Base-by-base conservation (phyloP, 1,140 invertebrate species). In the Xylocopa sonorina region DNA sequence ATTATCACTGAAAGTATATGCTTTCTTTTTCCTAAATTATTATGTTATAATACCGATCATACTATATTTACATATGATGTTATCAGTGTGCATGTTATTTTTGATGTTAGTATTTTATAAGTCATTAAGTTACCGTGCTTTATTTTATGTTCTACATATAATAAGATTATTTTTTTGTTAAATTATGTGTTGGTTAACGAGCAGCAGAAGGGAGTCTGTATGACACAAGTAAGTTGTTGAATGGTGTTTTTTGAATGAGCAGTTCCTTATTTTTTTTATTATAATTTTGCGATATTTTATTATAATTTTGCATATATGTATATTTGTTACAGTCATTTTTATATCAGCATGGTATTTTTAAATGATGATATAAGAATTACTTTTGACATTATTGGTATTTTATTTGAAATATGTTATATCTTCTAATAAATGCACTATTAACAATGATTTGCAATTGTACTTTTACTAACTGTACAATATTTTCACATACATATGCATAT, bases 171-270 rank as follows among this genome's bases (percentile, higher is more conserved):
- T 82, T 81, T 87, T 87, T 89, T 88, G 87, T 91, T 86, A 81
- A 88, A 88, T 90, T 88, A 90, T 91, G 89, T 92, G 91, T 91
- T 90, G 89, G 91, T 91, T 92, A 89, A 88, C 90, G 91, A 91
- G 92, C 90, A 91, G 91, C 88, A 87, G 92, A 91, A 84, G 89
- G 90, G 88, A 89, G 88, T 92, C 88, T 84, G 64, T 90, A 90
- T 88, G 90, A 91, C 88, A 88, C 92, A 93, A 93, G 93, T 93
- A 93, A 93, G 93, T 93, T 83, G 82, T 88, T 82, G 81, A 89
- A 83, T 81, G 88, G 87, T 89, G 86, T 89, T 89, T 71, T 89
- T 89, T 88, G 90, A 90, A 91, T 89, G 88, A 87, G 86, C 78
- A 89, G 77, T 89, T 90, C 75, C 87, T 84, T 79, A 86, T 82